These are phyloP conservation scores for Chondrosia reniformis DNA, from an alignment of 37 sponge, comb jelly and placozoan species.

Conservation along the genomic window DNA sequence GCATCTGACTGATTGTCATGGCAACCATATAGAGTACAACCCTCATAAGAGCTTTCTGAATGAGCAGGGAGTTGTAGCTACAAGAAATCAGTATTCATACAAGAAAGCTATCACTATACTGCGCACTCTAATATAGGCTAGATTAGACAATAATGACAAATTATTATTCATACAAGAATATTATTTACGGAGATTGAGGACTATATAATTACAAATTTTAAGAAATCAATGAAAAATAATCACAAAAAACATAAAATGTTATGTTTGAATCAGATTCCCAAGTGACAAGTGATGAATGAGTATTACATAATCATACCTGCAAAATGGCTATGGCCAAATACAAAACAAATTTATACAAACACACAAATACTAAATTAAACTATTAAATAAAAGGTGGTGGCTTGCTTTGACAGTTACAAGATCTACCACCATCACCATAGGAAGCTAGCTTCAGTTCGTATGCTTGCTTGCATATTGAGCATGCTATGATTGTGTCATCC, in stretches of 20 bases:
- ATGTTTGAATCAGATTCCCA: no score
- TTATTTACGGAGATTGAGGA: no score
- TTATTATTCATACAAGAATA: no score
- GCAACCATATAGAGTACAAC: conserved; percentile 55
- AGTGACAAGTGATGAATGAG: no score
- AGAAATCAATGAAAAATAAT: no score
- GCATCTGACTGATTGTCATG: conserved; percentile 69
- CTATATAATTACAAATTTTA: no score
- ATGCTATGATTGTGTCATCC: background rate
- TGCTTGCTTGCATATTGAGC: background rate
- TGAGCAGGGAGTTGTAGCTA: background rate
- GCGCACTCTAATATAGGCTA: no score
- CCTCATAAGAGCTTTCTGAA: conserved; percentile 1
- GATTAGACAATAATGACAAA: no score
- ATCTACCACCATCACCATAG: background rate
- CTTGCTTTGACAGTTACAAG: conserved; percentile 8
- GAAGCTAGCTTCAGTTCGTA: conserved; percentile 1
- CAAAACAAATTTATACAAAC: background rate
- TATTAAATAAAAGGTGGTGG: background rate
- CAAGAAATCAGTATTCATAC: background rate
- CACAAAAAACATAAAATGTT: no score
- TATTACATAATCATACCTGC: no score
- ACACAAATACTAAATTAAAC: background rate
- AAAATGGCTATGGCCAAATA: background rate
- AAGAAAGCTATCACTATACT: no score